Evolutionary conservation across 2,888 invertebrate species (phyloP).

Genomic region (Rhogogaster chlorosoma): DNA sequence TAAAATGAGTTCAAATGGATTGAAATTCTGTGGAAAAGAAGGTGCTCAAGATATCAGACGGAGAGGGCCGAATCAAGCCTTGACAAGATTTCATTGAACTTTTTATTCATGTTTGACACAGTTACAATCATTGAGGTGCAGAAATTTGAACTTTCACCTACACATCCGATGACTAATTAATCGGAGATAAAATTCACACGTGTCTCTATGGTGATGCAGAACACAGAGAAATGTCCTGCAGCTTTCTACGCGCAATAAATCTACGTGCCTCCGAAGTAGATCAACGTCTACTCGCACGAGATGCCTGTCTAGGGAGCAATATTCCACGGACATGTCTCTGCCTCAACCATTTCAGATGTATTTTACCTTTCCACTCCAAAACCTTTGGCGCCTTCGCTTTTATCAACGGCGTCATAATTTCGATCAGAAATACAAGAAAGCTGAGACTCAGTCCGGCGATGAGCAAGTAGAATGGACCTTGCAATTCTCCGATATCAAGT

Average conservation of each 20-base stretch:
- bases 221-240: not conserved
- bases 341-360: not conserved
- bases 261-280: not conserved
- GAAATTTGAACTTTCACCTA: not conserved
- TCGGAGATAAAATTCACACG: not conserved
- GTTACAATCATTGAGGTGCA: not conserved
- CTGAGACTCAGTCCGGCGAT: constrained; percentile 17
- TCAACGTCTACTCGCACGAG: not conserved
- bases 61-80: not conserved
- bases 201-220: not conserved
- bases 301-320: not conserved
- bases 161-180: not conserved
- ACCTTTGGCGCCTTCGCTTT: not conserved
- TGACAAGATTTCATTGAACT: not conserved
- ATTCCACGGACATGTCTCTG: not conserved
- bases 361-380: not conserved
- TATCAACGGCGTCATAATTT: not conserved
- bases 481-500: not conserved
- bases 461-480: not conserved
- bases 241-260: not conserved
- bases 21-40: not conserved
- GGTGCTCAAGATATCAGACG: not conserved
- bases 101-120: not conserved
- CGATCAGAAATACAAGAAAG: not conserved
- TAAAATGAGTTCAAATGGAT: not conserved